Evolutionary conservation across 2,888 invertebrate species (phyloP), one percentile per base, ranked within the genome.

Genomic region (Agrochola lota): DNA sequence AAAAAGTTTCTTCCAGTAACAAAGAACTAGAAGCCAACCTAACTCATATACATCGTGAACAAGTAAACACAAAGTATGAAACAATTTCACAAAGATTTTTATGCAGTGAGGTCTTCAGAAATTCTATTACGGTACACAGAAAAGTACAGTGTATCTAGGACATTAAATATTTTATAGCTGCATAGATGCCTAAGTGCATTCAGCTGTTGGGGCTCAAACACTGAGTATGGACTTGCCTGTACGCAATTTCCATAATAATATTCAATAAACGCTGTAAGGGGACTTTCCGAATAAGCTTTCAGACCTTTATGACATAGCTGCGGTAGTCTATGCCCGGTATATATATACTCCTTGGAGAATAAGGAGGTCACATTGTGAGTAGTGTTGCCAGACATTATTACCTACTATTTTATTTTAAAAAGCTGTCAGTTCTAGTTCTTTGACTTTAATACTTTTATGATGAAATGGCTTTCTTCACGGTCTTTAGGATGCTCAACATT

Each of bases 171-270:
- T 88, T 84, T 73, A 81, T 82, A 76, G 80, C 71, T 82, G 74
- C 77, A 80, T 74, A 67, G 78, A 77, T 80, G 75, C 78, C 77
- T 87, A 71, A 84, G 82, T 87, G 88, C 87, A 86, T 86, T 82
- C 73, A 84, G 87, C 86, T 74, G 74, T 77, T 80, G 76, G 66
- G 76, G 71, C 75, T 82, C 81, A 84, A 84, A 81, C 73, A 69
- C 52, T 86, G 74, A 72, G 74, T 75, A 82, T 68, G 68, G 70
- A 30, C 71, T 74, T 68, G 75, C 70, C 70, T 67, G 71, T 82
- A 78, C 74, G 68, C 74, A 81, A 89, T 89, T 87, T 85, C 78
- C 88, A 86, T 87, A 87, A 89, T 86, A 87, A 85, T 84, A 79
- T 85, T 88, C 75, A 85, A 88, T 86, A 88, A 88, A 87, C 78